phyloP scores from a whole-genome alignment of 2,113 vertebrate genomes.

The Halichoerus grypus region DNA sequence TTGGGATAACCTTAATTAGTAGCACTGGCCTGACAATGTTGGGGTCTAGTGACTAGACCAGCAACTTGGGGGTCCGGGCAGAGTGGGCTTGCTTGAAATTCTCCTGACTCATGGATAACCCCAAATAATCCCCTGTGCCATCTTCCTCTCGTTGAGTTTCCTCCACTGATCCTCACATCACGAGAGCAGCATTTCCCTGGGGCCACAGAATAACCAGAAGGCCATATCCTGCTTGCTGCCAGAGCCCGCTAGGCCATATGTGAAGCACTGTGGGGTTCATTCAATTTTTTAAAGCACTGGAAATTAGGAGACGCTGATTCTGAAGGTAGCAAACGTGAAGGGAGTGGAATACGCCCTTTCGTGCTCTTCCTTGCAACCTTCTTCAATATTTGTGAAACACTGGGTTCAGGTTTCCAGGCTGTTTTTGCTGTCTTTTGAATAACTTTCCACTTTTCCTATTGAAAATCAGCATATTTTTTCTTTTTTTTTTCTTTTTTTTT shows the following conservation, averaged over 20 bases:
- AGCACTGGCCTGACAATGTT: background rate
- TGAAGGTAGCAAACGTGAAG: background rate
- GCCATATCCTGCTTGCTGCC: too few species aligned
- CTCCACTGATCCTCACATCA: background rate
- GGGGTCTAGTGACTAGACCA: background rate
- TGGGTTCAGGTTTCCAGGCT: background rate
- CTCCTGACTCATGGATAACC: background rate
- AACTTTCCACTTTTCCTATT: background rate
- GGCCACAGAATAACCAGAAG: background rate
- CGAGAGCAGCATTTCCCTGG: background rate
- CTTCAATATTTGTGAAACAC: background rate
- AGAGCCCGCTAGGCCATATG: background rate
- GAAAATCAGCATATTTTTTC: background rate
- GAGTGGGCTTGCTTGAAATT: too few species aligned
- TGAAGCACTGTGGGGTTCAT: background rate
- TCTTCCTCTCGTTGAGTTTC: background rate
- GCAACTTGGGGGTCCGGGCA: background rate
- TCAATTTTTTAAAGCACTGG: background rate
- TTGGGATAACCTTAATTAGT: background rate
- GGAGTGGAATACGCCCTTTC: background rate
- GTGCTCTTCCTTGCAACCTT: background rate
- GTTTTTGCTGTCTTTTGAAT: slow-evolving; percentile 27
- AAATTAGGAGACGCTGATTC: background rate
- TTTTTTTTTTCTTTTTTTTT: background rate
- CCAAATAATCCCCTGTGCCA: background rate